These are phyloP conservation scores for Margaritifera margaritifera DNA, from an alignment of 2,888 invertebrate genomes.

Conservation along the genomic window DNA sequence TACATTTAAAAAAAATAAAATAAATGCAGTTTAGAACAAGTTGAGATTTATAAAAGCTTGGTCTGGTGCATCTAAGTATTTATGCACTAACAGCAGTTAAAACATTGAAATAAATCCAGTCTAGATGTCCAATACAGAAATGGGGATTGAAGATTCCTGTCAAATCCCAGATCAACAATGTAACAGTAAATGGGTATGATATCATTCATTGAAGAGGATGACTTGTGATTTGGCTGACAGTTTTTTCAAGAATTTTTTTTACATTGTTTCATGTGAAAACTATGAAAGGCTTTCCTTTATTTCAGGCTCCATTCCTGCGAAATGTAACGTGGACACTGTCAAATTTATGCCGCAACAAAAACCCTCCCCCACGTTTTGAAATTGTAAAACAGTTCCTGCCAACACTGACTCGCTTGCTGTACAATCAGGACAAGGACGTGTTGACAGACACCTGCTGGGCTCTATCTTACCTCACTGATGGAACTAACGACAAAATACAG, in stretches of 20 bases:
- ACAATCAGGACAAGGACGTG: constrained; percentile 83
- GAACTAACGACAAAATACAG: constrained; percentile 92
- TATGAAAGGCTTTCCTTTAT: constrained; percentile 2
- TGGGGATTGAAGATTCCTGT: no score
- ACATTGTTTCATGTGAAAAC: not conserved
- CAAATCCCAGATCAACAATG: no score
- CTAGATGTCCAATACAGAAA: no score
- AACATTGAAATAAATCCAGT: no score
- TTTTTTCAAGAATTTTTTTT: no score
- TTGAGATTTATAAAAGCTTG: no score
- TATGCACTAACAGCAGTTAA: no score
- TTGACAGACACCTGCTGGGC: constrained; percentile 95
- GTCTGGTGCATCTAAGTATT: no score
- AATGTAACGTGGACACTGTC: constrained; percentile 96
- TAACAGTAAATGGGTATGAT: no score
- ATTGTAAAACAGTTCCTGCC: constrained; percentile 84
- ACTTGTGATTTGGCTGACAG: no score
- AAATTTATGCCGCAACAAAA: constrained; percentile 95
- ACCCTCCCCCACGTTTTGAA: constrained; percentile 88
- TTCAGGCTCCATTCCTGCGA: constrained; percentile 78
- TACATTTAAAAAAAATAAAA: no score
- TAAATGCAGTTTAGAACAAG: no score
- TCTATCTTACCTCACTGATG: constrained; percentile 93
- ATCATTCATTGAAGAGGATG: not conserved
- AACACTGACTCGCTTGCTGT: constrained; percentile 83